phyloP scores from a whole-genome alignment of 2,888 invertebrate genomes.

The Platypus cylindrus region DNA sequence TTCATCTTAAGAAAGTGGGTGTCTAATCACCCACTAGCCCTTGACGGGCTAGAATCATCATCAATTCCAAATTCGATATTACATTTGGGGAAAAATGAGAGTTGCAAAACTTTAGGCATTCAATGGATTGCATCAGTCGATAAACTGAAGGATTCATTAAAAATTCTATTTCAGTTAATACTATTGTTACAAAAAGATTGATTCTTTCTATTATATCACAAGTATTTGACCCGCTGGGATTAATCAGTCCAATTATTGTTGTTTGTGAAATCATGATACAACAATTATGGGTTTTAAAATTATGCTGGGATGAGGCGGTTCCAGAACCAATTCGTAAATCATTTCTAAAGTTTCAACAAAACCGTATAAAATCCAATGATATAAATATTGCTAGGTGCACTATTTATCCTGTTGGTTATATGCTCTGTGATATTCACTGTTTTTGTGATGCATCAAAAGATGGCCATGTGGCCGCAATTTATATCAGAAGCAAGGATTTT shows the following conservation, averaged over 20 bases:
- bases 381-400: too few relatives aligned
- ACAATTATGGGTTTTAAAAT: slow-evolving; percentile 11
- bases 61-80: too few relatives aligned
- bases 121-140: slow-evolving; percentile 7
- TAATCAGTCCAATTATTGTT: slow-evolving; percentile 9
- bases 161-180: slow-evolving; percentile 7
- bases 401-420: too few relatives aligned
- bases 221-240: slow-evolving; percentile 12
- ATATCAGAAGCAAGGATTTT: neutral
- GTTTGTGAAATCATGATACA: slow-evolving; percentile 11
- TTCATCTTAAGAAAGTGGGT: slow-evolving; percentile 11
- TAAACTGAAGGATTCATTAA: slow-evolving; percentile 8
- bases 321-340: slow-evolving; percentile 6
- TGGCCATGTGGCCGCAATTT: slow-evolving; percentile 10
- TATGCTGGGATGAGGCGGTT: slow-evolving; percentile 10
- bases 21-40: slow-evolving; percentile 2
- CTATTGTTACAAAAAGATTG: slow-evolving; percentile 11
- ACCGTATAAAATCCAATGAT: too few relatives aligned
- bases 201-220: slow-evolving; percentile 10
- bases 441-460: slow-evolving; percentile 12
- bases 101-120: slow-evolving; percentile 11
- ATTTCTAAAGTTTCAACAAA: neutral
- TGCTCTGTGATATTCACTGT: slow-evolving; percentile 4
- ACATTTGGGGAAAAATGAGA: too few relatives aligned
- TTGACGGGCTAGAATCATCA: too few relatives aligned